These are phyloP conservation scores for Acrocephalus arundinaceus DNA, from an alignment of 2,113 vertebrate species.

Conservation along the genomic window DNA sequence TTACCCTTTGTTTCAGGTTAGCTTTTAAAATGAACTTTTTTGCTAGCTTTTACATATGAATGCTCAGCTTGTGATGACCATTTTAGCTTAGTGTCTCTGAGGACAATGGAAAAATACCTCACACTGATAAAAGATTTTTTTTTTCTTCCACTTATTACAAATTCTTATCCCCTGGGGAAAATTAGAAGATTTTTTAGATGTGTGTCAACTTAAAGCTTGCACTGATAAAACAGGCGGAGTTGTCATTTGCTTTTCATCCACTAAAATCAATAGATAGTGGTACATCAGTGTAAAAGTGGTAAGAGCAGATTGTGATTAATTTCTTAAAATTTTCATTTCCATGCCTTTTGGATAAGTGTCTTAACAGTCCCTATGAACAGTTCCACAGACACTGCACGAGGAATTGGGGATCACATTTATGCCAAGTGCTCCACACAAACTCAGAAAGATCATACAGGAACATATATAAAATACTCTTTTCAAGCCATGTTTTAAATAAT, in stretches of 20 bases:
- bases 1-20: neutral
- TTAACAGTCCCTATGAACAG: neutral
- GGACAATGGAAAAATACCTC: neutral
- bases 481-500: neutral
- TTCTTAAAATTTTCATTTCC: neutral
- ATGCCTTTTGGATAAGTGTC: neutral
- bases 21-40: slow-evolving; percentile 7
- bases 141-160: neutral
- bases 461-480: neutral
- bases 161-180: neutral
- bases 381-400: neutral
- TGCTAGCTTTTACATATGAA: neutral
- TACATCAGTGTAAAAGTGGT: neutral
- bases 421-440: neutral
- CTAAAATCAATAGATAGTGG: neutral
- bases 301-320: neutral
- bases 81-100: neutral
- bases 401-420: neutral
- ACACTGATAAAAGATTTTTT: neutral
- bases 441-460: neutral
- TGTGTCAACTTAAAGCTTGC: neutral
- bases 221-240: neutral
- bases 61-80: neutral
- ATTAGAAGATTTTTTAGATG: neutral
- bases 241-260: neutral